phyloP scores from a whole-genome alignment of 2,888 invertebrate species.

The Invenusta paracnida region DNA sequence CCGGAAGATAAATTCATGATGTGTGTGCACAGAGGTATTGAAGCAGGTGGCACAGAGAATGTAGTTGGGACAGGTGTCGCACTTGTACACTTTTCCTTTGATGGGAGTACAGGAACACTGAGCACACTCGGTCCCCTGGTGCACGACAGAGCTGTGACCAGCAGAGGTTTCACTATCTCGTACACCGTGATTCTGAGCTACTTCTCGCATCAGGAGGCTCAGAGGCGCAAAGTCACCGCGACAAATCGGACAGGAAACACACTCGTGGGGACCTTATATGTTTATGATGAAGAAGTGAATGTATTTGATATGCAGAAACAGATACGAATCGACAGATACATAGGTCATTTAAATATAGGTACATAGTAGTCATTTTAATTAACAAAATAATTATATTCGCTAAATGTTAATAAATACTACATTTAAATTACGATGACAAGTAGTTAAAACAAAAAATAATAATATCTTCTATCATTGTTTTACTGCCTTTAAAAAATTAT shows the following conservation, averaged over 20 bases:
- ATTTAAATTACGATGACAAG: too few species aligned
- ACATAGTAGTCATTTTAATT: too few species aligned
- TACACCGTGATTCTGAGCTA: constrained; percentile 40
- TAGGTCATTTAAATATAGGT: too few species aligned
- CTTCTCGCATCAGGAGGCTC: constrained; percentile 55
- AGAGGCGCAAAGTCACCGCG: constrained; percentile 60
- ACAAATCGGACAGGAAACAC: constrained; percentile 56
- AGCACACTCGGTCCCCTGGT: constrained; percentile 31
- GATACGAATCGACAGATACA: too few species aligned
- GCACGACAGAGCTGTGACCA: neutral
- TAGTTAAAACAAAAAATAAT: too few species aligned
- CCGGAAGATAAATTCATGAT: constrained; percentile 57
- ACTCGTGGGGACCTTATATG: constrained; percentile 24
- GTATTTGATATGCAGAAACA: too few species aligned
- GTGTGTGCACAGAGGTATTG: constrained; percentile 55
- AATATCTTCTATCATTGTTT: too few species aligned
- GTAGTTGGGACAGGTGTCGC: constrained; percentile 54
- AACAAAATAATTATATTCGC: too few species aligned
- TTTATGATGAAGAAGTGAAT: too few species aligned
- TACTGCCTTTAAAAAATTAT: too few species aligned
- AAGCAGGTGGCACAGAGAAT: constrained; percentile 58
- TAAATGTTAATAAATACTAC: too few species aligned
- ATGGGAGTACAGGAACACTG: constrained; percentile 31
- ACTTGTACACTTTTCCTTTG: constrained; percentile 50
- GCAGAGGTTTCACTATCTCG: neutral